Percentiles rank a stretch among this genome's conserved stretches.
phyloP scores from a whole-genome alignment of 2,797 vertebrate genomes.

The Mormyrops attenuatus region DNA sequence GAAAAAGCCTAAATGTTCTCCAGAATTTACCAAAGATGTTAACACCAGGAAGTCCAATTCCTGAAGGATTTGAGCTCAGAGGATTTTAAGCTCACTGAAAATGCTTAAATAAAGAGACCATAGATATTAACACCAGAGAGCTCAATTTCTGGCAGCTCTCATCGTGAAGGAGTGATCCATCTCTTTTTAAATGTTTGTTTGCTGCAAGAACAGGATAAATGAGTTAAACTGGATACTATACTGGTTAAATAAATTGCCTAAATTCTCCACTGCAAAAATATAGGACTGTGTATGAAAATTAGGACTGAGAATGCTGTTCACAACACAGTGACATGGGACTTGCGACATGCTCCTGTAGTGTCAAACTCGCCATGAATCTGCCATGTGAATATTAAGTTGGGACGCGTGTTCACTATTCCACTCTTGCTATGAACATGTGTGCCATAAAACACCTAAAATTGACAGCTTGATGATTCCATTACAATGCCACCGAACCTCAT shows the following conservation, averaged over 20 bases:
- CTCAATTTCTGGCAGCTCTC: background rate
- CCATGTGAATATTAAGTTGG: background rate
- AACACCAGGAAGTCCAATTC: background rate
- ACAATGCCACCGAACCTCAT: background rate
- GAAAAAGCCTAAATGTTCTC: background rate
- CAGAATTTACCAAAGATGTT: background rate
- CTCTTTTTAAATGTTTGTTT: background rate
- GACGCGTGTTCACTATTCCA: background rate
- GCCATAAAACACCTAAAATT: background rate
- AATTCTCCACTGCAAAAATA: background rate
- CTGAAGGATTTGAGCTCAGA: background rate
- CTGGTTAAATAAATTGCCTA: background rate
- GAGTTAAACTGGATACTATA: background rate
- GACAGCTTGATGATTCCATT: conserved; percentile 3
- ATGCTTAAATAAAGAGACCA: background rate
- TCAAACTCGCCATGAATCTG: background rate
- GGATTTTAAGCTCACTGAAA: background rate
- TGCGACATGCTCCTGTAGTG: background rate
- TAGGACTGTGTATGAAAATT: background rate
- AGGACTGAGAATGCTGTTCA: background rate
- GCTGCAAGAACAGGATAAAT: background rate
- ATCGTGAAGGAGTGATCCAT: background rate
- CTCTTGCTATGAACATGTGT: background rate
- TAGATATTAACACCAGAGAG: background rate
- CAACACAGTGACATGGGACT: background rate